A percentile compares a stretch with the other conserved stretches of the same genome.
Conservation (phyloP, 2,113 vertebrate genomes). For the Corythaeola cristata region DNA sequence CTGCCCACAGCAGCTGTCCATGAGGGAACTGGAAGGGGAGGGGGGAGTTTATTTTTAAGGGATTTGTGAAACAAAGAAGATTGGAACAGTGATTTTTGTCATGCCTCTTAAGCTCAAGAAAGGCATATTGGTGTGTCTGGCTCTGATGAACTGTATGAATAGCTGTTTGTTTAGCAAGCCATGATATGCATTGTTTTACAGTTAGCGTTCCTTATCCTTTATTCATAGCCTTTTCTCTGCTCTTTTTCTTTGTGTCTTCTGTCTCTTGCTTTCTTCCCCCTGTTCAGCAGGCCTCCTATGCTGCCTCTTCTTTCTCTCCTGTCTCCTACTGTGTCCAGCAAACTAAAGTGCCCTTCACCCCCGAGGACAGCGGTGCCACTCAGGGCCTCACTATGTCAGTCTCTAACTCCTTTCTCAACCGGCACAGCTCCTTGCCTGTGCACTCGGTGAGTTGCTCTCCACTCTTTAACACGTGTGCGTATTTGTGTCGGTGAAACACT, state of each 20-base stretch:
- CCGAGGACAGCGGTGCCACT: constrained; percentile 89
- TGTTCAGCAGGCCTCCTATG: constrained; percentile 89
- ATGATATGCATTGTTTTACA: constrained; percentile 19
- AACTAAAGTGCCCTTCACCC: constrained; percentile 85
- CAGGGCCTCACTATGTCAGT: constrained; percentile 95
- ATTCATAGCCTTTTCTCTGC: constrained; percentile 41
- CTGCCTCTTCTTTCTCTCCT: constrained; percentile 91
- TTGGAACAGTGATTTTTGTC: constrained; percentile 12
- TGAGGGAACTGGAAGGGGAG: not conserved
- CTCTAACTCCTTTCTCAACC: constrained; percentile 99
- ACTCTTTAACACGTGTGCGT: not conserved
- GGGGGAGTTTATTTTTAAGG: not conserved
- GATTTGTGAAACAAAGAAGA: constrained; percentile 38
- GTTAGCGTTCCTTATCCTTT: not conserved
- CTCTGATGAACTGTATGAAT: not conserved
- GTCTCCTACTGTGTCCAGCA: constrained; percentile 94
- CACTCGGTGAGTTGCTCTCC: constrained; percentile 90
- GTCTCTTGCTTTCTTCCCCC: constrained; percentile 52
- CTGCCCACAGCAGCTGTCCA: not conserved
- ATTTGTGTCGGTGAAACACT: not conserved
- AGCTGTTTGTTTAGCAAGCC: not conserved
- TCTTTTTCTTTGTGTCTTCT: constrained; percentile 68
- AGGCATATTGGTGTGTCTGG: constrained; percentile 18
- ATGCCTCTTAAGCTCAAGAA: not conserved
- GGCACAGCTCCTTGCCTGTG: constrained; percentile 90